Evolutionary conservation across 2,888 invertebrate species (phyloP).

Genomic region (Cerceris ruficornis): DNA sequence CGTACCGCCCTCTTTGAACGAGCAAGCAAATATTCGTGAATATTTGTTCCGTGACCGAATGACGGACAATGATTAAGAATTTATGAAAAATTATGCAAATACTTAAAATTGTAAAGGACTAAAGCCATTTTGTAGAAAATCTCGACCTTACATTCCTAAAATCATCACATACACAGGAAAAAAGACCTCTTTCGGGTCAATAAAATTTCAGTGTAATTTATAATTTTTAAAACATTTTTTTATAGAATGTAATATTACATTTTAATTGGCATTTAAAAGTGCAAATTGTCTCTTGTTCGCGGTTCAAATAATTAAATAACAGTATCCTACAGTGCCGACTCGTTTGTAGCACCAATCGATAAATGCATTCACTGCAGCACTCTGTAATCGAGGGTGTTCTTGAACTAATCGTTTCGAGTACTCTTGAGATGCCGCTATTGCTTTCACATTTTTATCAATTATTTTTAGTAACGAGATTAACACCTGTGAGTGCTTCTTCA

Average conservation of each 20-base stretch:
- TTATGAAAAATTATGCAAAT: no score
- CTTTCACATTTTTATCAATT: background rate
- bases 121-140: no score
- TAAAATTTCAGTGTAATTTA: background rate
- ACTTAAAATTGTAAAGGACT: no score
- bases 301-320: background rate
- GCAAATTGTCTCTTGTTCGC: background rate
- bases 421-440: slow-evolving; percentile 4
- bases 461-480: background rate
- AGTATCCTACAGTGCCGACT: background rate
- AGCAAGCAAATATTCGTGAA: background rate
- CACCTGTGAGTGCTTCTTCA: background rate
- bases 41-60: no score
- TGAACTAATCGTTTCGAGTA: background rate
- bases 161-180: background rate
- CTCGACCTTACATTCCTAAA: background rate
- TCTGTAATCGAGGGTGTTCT: background rate
- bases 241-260: background rate
- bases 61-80: no score
- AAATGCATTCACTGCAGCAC: background rate
- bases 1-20: background rate
- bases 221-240: background rate
- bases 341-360: background rate
- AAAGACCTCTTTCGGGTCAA: background rate
- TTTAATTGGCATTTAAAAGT: background rate